A percentile compares a stretch with the other conserved stretches of the same genome.
These are phyloP conservation scores for Semnornis frantzii DNA, from an alignment of 2,113 vertebrate species.

Conservation along the genomic window DNA sequence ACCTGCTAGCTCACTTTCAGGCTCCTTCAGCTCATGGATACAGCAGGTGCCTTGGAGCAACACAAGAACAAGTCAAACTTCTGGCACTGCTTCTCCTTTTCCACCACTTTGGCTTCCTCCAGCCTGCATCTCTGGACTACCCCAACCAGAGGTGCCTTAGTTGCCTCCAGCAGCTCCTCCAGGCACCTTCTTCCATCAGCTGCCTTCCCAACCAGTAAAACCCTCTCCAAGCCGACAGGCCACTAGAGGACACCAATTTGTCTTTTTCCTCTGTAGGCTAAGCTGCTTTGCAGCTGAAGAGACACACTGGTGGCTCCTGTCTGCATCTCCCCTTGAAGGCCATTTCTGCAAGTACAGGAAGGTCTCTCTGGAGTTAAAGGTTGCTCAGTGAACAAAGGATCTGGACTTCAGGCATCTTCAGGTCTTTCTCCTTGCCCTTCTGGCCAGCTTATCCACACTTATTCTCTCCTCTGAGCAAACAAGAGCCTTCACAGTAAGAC, in stretches of 20 bases:
- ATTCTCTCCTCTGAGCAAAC: not conserved
- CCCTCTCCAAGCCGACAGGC: not conserved
- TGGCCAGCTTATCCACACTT: not conserved
- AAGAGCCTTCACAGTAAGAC: not conserved
- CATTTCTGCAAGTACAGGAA: not conserved
- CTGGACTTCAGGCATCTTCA: not conserved
- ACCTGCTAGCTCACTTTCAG: not conserved
- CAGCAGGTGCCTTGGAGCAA: rapidly evolving
- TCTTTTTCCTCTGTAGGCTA: not conserved
- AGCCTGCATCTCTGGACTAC: not conserved
- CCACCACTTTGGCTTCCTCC: not conserved
- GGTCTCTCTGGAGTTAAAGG: not conserved
- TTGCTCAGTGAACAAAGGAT: not conserved
- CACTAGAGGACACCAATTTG: conserved; percentile 36
- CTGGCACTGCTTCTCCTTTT: not conserved
- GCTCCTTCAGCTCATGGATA: not conserved
- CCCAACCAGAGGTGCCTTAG: rapidly evolving
- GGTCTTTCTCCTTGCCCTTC: not conserved
- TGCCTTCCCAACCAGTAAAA: not conserved
- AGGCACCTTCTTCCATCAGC: not conserved
- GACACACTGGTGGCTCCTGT: not conserved
- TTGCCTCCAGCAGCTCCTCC: not conserved
- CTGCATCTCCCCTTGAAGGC: not conserved
- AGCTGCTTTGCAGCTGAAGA: not conserved
- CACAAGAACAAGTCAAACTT: not conserved